Conservation (phyloP, 1,140 invertebrate species). For the Carposina sasakii region DNA sequence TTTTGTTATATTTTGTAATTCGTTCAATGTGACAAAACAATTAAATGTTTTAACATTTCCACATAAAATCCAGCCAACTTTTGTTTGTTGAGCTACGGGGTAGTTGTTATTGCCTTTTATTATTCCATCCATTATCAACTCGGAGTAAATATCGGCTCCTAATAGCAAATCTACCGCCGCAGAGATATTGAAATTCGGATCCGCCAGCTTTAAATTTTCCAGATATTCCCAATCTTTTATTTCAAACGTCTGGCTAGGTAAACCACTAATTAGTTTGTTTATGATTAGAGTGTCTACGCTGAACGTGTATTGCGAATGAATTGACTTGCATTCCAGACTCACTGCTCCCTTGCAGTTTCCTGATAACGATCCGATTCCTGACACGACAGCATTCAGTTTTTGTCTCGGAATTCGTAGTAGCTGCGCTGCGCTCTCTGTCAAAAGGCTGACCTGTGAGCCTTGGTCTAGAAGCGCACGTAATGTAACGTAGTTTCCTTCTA, state of each 20-base stretch:
- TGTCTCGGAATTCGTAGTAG: conserved; percentile 12
- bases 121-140: conserved; percentile 12
- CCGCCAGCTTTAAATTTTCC: conserved; percentile 14
- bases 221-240: conserved; percentile 10
- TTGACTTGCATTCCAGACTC: conserved; percentile 4
- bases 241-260: conserved; percentile 20
- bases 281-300: conserved; percentile 15
- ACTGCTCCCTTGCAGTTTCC: conserved; percentile 15
- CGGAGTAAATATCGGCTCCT: conserved; percentile 7
- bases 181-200: conserved; percentile 12
- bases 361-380: conserved; percentile 13
- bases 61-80: conserved; percentile 4
- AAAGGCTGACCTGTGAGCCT: conserved; percentile 14
- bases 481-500: background rate
- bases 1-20: conserved; percentile 7
- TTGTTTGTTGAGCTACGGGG: conserved; percentile 4
- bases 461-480: conserved; percentile 12
- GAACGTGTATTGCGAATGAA: conserved; percentile 11
- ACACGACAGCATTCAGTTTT: conserved; percentile 7
- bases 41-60: conserved; percentile 5
- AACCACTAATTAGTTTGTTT: conserved; percentile 11
- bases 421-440: conserved; percentile 16
- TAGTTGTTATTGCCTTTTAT: conserved; percentile 6
- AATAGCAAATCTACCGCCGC: conserved; percentile 7
- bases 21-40: conserved; percentile 7